Percentiles rank a stretch among this genome's conserved stretches.
Conservation (phyloP, 64 coral and sea anemone species). For the Anthopleura sola region DNA sequence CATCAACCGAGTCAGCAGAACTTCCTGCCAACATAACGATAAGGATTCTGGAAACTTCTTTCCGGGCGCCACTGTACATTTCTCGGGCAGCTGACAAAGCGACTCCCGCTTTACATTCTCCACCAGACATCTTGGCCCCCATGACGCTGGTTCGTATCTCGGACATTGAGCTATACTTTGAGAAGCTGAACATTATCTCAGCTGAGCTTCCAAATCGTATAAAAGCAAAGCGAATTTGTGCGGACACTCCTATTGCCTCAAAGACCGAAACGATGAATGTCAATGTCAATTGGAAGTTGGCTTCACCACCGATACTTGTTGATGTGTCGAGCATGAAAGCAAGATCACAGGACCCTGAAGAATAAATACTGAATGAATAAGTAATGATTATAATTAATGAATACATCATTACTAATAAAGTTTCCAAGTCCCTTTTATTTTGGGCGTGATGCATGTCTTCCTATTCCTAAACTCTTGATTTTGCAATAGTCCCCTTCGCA, state of each 20-base stretch:
- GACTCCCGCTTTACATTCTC: constrained; percentile 50
- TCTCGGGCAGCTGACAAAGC: constrained; percentile 43
- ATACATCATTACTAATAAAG: no score
- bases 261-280: constrained; percentile 27
- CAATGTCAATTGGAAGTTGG: constrained; percentile 21
- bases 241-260: constrained; percentile 49
- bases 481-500: no score
- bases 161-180: constrained; percentile 53
- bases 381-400: no score
- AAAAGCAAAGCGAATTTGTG: constrained; percentile 64
- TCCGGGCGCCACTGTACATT: constrained; percentile 29
- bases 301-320: constrained; percentile 25
- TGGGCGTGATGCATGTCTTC: no score
- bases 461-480: no score
- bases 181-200: constrained; percentile 69
- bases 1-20: constrained; percentile 43
- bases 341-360: constrained; percentile 22
- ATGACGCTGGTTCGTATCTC: constrained; percentile 39
- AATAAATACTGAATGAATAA: no score
- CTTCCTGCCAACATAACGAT: constrained; percentile 59
- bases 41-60: constrained; percentile 26
- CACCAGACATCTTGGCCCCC: constrained; percentile 29
- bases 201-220: constrained; percentile 70
- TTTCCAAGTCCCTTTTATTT: no score
- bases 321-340: constrained; percentile 39